Conservation (phyloP, 2,113 vertebrate genomes). For the Aegypius monachus region DNA sequence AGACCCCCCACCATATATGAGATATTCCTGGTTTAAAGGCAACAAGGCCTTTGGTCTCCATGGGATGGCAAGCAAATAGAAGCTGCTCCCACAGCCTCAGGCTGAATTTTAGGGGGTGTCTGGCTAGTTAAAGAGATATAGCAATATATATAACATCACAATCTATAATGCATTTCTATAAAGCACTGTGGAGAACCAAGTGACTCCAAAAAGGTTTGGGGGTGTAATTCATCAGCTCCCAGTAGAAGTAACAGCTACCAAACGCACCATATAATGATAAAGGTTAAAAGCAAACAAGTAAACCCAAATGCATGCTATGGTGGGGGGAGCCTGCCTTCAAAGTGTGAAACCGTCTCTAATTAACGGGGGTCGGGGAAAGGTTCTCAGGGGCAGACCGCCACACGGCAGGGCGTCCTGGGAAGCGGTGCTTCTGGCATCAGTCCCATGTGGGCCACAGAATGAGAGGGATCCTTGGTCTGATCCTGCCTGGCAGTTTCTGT, state of each 20-base stretch:
- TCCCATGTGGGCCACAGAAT: neutral
- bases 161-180: neutral
- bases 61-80: neutral
- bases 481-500: conserved; percentile 40
- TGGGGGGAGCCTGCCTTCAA: neutral
- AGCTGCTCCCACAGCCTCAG: neutral
- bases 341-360: neutral
- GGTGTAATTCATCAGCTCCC: neutral
- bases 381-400: neutral
- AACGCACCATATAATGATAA: fast-evolving
- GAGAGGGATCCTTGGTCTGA: conserved; percentile 21
- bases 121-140: neutral
- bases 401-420: neutral
- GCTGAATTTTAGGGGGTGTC: neutral
- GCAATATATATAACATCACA: neutral
- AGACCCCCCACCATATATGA: neutral
- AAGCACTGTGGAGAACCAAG: neutral
- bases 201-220: neutral
- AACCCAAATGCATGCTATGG: neutral
- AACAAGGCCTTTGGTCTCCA: neutral
- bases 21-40: neutral
- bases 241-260: neutral
- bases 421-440: neutral
- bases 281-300: neutral
- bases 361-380: fast-evolving